These are phyloP conservation scores for Lasius fuliginosus DNA, from an alignment of 2,888 invertebrate genomes.

Conservation along the genomic window DNA sequence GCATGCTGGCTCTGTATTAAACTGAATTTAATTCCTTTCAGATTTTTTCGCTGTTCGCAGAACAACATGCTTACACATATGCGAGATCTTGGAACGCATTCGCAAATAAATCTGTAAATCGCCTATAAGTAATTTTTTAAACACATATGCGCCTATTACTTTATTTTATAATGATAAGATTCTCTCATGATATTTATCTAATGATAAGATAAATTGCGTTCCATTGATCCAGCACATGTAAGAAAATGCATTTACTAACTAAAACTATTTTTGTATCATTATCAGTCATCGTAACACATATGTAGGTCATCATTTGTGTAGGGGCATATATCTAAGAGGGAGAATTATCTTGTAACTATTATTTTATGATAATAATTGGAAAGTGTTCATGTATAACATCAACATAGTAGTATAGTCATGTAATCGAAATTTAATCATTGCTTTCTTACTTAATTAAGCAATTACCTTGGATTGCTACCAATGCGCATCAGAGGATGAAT, in stretches of 20 bases:
- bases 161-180: background rate
- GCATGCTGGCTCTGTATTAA: background rate
- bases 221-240: background rate
- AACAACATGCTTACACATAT: background rate
- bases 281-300: background rate
- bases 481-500: slow-evolving; percentile 90
- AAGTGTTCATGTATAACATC: slow-evolving; percentile 10
- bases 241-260: background rate
- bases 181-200: too few relatives aligned
- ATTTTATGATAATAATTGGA: slow-evolving; percentile 11
- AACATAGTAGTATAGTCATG: background rate
- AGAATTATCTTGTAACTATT: background rate
- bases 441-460: slow-evolving; percentile 75
- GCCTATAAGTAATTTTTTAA: background rate
- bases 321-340: background rate
- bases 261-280: background rate
- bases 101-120: background rate
- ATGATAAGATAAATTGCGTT: slow-evolving; percentile 12
- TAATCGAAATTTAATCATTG: slow-evolving; percentile 47
- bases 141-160: background rate
- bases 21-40: slow-evolving; percentile 1
- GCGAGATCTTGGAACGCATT: background rate
- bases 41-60: background rate
- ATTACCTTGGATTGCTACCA: slow-evolving; percentile 91
- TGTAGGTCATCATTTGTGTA: slow-evolving; percentile 3